Percentiles rank a stretch among this genome's conserved stretches.
phyloP scores from a whole-genome alignment of 2,888 invertebrate species.

The Cartodere bifasciata region DNA sequence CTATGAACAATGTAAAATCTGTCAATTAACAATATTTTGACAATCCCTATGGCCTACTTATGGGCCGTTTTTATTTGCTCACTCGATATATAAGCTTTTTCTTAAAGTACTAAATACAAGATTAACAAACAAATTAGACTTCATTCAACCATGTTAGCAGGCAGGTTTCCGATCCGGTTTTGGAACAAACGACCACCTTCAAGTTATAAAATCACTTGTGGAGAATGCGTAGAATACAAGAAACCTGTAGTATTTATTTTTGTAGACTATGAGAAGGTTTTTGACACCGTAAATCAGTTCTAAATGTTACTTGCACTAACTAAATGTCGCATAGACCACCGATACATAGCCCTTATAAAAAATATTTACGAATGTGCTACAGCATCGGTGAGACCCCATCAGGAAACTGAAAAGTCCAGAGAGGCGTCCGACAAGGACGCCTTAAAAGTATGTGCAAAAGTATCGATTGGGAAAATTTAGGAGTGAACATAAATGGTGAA shows the following conservation, averaged over 20 bases:
- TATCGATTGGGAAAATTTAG: constrained; percentile 1
- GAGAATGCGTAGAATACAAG: neutral
- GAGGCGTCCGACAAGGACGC: too few relatives aligned
- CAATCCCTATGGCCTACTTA: too few relatives aligned
- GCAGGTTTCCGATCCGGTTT: neutral
- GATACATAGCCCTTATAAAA: neutral
- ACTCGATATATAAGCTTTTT: too few relatives aligned
- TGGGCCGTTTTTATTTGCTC: too few relatives aligned
- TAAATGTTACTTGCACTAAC: neutral
- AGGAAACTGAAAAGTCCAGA: neutral
- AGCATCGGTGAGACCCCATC: neutral
- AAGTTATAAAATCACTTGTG: neutral
- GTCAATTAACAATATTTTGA: too few relatives aligned
- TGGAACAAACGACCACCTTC: neutral
- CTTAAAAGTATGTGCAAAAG: neutral
- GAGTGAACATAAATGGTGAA: constrained; percentile 1
- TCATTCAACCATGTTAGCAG: neutral
- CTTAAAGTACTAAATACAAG: too few relatives aligned
- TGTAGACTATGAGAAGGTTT: constrained; percentile 1
- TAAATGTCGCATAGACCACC: neutral
- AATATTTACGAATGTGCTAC: neutral
- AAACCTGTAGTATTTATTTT: too few relatives aligned
- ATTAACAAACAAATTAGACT: too few relatives aligned
- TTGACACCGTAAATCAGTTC: neutral
- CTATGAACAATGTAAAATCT: too few relatives aligned